These are phyloP conservation scores for Bombus pascuorum DNA, from an alignment of 1,140 invertebrate genomes.

Conservation along the genomic window DNA sequence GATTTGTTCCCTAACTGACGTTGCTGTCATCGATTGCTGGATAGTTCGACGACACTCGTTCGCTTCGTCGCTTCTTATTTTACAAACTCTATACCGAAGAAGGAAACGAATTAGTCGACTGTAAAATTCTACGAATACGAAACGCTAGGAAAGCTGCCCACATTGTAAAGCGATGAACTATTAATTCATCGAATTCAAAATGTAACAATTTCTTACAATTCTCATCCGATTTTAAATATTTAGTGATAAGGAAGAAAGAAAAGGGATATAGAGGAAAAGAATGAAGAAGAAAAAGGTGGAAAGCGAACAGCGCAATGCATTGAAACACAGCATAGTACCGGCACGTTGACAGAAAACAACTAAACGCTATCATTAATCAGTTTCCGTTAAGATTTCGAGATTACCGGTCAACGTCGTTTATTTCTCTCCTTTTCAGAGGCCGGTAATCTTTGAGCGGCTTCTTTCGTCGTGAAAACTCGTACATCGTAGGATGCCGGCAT, in stretches of 20 bases:
- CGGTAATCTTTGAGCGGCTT: not conserved
- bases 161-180: not conserved
- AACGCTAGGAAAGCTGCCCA: not conserved
- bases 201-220: not conserved
- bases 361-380: slow-evolving; percentile 24
- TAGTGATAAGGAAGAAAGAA: not conserved
- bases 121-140: not conserved
- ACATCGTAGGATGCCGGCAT: slow-evolving; percentile 47
- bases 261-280: not conserved
- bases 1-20: not conserved
- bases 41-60: not conserved
- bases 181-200: not conserved
- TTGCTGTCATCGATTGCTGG: not conserved
- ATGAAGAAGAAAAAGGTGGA: not conserved
- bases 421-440: not conserved
- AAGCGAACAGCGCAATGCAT: not conserved
- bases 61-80: not conserved
- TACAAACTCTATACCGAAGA: not conserved
- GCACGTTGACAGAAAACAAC: slow-evolving; percentile 9
- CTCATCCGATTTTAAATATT: not conserved
- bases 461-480: slow-evolving; percentile 49
- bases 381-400: slow-evolving; percentile 17
- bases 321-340: not conserved
- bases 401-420: slow-evolving; percentile 10
- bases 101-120: not conserved